Percentiles rank a stretch among this genome's conserved stretches.
phyloP scores from a whole-genome alignment of 2,797 vertebrate genomes.

The Rhinichthys osculus region DNA sequence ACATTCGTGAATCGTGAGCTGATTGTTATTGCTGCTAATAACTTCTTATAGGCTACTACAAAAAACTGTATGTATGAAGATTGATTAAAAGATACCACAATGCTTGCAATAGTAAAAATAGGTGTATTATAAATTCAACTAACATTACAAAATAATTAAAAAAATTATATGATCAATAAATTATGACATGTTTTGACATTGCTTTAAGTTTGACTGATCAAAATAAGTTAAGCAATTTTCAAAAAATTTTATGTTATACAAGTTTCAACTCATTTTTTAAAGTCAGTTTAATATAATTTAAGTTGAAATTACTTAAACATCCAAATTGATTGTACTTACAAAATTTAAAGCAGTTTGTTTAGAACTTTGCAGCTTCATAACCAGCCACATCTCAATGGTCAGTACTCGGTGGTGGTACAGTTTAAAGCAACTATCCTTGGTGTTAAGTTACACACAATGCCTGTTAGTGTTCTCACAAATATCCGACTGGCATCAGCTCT shows the following conservation, averaged over 20 bases:
- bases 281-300: no score
- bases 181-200: no score
- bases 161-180: no score
- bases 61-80: background rate
- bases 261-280: no score
- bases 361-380: background rate
- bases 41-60: background rate
- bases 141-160: background rate
- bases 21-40: background rate
- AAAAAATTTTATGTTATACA: no score
- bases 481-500: constrained; percentile 71
- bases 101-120: background rate
- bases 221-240: no score
- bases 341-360: no score
- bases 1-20: constrained; percentile 16
- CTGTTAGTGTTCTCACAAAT: constrained; percentile 65
- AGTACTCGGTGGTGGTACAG: constrained; percentile 19
- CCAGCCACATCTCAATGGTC: background rate
- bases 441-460: constrained; percentile 49
- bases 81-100: background rate
- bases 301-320: no score
- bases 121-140: background rate
- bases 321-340: no score
- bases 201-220: no score
- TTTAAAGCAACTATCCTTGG: constrained; percentile 25